Evolutionary conservation across 2,888 invertebrate species (phyloP).

Genomic region (Troides aeacus): DNA sequence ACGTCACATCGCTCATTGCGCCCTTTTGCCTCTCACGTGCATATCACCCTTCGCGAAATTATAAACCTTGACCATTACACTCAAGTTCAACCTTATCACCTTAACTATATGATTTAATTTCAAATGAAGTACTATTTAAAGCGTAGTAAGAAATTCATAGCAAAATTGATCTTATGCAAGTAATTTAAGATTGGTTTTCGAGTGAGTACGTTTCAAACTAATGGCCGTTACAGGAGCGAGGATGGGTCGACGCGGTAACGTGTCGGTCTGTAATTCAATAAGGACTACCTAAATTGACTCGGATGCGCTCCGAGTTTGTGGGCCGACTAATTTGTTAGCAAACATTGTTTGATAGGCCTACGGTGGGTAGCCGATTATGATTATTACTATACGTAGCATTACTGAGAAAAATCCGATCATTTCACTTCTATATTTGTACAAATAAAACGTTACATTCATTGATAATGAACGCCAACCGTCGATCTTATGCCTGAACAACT

Average conservation of each 20-base stretch:
- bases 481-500: too few species aligned
- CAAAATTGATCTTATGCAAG: slow-evolving; percentile 34
- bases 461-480: too few species aligned
- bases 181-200: slow-evolving; percentile 34
- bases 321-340: slow-evolving; percentile 69
- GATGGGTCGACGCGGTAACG: slow-evolving; percentile 56
- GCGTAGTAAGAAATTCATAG: slow-evolving; percentile 6
- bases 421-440: too few species aligned
- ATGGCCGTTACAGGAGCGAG: slow-evolving; percentile 42
- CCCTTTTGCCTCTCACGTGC: slow-evolving; percentile 57
- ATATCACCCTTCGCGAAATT: slow-evolving; percentile 46
- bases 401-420: too few species aligned
- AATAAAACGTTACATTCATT: too few species aligned
- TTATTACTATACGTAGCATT: not conserved
- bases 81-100: slow-evolving; percentile 36
- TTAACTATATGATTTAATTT: slow-evolving; percentile 23
- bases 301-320: slow-evolving; percentile 70
- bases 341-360: slow-evolving; percentile 65
- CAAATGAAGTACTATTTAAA: slow-evolving; percentile 9
- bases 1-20: slow-evolving; percentile 71
- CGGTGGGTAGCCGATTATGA: slow-evolving; percentile 23
- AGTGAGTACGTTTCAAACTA: slow-evolving; percentile 32
- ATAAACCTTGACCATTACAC: slow-evolving; percentile 26
- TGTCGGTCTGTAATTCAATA: slow-evolving; percentile 75
- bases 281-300: slow-evolving; percentile 75